Evolutionary conservation across 2,797 vertebrate genomes (phyloP).

Genomic region (Alcedo quadribrachys): DNA sequence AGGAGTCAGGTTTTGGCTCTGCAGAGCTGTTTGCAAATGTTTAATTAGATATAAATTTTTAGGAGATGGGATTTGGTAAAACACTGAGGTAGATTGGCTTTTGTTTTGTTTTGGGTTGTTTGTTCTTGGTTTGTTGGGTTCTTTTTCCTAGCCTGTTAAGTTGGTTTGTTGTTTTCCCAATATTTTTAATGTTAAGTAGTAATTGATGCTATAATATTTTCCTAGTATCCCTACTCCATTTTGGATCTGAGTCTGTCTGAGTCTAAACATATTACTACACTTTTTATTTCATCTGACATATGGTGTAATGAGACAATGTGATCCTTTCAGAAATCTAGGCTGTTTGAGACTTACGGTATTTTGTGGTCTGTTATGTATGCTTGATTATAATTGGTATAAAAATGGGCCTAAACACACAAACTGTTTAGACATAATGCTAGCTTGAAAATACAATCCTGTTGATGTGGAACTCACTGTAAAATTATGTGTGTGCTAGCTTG

Average conservation of each 20-base stretch:
- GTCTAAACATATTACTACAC: constrained; percentile 44
- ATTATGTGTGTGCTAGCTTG: neutral
- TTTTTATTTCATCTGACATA: constrained; percentile 66
- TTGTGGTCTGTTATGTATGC: constrained; percentile 50
- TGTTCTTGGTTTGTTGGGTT: neutral
- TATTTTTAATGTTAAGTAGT: constrained; percentile 15
- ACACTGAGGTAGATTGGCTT: neutral
- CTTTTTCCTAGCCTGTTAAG: neutral
- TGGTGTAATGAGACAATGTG: constrained; percentile 63
- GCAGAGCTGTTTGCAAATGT: neutral
- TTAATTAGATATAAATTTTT: constrained; percentile 2
- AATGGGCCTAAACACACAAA: constrained; percentile 60
- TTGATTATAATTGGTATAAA: constrained; percentile 63
- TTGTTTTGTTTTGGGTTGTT: neutral
- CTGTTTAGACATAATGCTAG: constrained; percentile 45
- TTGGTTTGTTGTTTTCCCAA: neutral
- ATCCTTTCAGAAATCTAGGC: constrained; percentile 61
- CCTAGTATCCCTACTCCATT: neutral
- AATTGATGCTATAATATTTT: neutral
- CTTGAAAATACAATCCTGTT: constrained; percentile 38
- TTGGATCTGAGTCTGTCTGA: constrained; percentile 9
- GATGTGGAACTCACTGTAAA: constrained; percentile 26
- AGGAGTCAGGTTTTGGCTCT: too few relatives aligned
- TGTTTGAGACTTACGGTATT: constrained; percentile 57
- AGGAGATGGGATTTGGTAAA: constrained; percentile 6